phyloP scores from a whole-genome alignment of 1,140 invertebrate species.

The Sycobia sp. region DNA sequence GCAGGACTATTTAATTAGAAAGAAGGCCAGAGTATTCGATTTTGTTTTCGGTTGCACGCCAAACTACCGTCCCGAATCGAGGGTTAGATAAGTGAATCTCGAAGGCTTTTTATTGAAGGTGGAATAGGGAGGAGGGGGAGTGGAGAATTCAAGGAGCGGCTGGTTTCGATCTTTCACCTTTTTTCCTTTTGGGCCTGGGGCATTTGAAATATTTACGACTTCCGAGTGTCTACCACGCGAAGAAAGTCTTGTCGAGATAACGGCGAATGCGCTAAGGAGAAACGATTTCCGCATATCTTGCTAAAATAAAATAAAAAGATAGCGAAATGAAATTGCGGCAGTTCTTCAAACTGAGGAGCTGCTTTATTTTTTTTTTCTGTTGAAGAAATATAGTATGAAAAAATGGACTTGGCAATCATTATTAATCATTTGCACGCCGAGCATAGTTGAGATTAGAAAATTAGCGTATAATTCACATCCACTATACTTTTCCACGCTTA shows the following conservation, averaged over 20 bases:
- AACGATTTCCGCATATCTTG: constrained; percentile 10
- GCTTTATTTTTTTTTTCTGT: constrained; percentile 4
- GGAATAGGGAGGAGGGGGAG: no score
- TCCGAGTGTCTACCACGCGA: constrained; percentile 21
- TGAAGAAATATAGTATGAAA: background rate
- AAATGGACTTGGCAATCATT: no score
- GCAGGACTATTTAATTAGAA: no score
- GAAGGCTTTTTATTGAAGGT: constrained; percentile 19
- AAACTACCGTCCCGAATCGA: no score
- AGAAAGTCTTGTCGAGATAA: constrained; percentile 17
- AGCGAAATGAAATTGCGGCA: background rate
- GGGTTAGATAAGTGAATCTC: constrained; percentile 13
- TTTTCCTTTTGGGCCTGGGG: background rate
- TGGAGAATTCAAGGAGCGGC: constrained; percentile 2
- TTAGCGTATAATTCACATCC: no score
- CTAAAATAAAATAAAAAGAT: constrained; percentile 8
- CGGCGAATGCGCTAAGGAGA: constrained; percentile 16
- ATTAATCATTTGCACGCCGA: no score
- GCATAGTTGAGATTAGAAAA: no score
- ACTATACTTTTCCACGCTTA: no score
- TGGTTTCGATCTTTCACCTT: background rate
- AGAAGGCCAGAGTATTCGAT: no score
- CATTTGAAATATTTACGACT: constrained; percentile 33
- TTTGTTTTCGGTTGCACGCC: no score
- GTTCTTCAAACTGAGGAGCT: no score